Percentiles rank a stretch among this genome's conserved stretches.
These are phyloP conservation scores for Phoebastria nigripes DNA, from an alignment of 2,797 vertebrate species.

Conservation along the genomic window DNA sequence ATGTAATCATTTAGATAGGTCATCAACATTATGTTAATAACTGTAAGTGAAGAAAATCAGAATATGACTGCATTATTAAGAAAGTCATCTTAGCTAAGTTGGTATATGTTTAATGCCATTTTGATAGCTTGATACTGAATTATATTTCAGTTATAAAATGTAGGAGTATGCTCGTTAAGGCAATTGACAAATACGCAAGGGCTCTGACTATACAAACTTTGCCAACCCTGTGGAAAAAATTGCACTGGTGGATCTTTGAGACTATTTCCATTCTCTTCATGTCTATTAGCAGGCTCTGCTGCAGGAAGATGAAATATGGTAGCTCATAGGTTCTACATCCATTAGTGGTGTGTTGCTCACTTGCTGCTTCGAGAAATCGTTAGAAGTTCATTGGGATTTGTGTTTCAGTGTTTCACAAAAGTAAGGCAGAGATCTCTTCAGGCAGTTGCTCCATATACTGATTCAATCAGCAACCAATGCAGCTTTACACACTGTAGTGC, in stretches of 20 bases:
- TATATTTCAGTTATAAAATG: constrained; percentile 35
- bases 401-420: not conserved
- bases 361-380: not conserved
- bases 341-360: not conserved
- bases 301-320: not conserved
- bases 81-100: constrained; percentile 3
- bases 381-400: not conserved
- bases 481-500: not conserved
- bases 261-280: not conserved
- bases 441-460: not conserved
- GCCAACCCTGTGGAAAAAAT: not conserved
- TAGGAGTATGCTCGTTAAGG: not conserved
- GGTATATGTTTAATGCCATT: constrained; percentile 17
- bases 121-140: constrained; percentile 37
- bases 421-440: not conserved
- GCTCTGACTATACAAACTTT: not conserved
- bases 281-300: not conserved
- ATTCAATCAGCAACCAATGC: not conserved
- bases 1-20: not conserved
- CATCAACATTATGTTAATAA: constrained; percentile 15
- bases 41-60: constrained; percentile 5
- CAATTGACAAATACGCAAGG: not conserved
- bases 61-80: constrained; percentile 19
- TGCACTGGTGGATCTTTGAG: not conserved
- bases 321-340: not conserved